Conservation (phyloP, 1,140 invertebrate species). For the Nephotettix cincticeps region DNA sequence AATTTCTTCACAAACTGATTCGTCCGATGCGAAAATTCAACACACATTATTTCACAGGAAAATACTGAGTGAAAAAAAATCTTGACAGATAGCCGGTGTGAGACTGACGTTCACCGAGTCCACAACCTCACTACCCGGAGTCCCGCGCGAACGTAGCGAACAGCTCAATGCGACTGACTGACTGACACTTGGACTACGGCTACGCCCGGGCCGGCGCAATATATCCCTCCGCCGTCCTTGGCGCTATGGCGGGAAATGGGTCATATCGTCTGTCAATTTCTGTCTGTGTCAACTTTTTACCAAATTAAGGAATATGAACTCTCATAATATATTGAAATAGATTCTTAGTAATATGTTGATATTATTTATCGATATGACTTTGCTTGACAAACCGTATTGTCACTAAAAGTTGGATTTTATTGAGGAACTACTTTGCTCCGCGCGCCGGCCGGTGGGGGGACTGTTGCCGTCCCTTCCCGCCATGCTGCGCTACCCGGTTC, state of each 20-base stretch:
- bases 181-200: neutral
- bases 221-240: slow-evolving; percentile 14
- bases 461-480: neutral
- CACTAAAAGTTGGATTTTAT: neutral
- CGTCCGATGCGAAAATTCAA: neutral
- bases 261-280: slow-evolving; percentile 15
- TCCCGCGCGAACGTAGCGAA: too few species aligned
- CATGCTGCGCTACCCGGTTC: neutral
- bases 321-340: too few species aligned
- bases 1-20: neutral
- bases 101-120: too few species aligned
- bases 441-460: slow-evolving; percentile 9
- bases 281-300: neutral
- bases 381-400: neutral
- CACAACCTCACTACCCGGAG: too few species aligned
- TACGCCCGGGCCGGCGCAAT: neutral
- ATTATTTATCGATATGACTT: too few species aligned
- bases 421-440: neutral
- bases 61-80: too few species aligned
- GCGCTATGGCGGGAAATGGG: slow-evolving; percentile 16
- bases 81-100: too few species aligned
- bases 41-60: neutral
- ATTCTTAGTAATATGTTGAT: too few species aligned
- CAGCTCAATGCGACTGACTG: neutral
- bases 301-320: too few species aligned